Conservation (phyloP, 2,113 vertebrate genomes). For the western clawed frog (Xenopus tropicalis) region UCB_Xtro_10.0 CM004447.2:146990001-146990500, state of each 20-base stretch:
- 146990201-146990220: slow-evolving; percentile 82
- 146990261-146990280: slow-evolving; percentile 51
- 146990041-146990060: slow-evolving; percentile 87
- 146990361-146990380: slow-evolving; percentile 78
- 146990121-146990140: slow-evolving; percentile 81
- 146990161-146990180: slow-evolving; percentile 81
- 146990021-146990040: slow-evolving; percentile 82
- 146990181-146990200: slow-evolving; percentile 80
- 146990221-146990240: slow-evolving; percentile 59
- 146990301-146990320: slow-evolving; percentile 76
- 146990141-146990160: slow-evolving; percentile 56
- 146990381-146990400: slow-evolving; percentile 73
- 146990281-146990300: slow-evolving; percentile 73
- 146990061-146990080: slow-evolving; percentile 72
- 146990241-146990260: slow-evolving; percentile 45
- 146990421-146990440: slow-evolving; percentile 44
- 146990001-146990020: slow-evolving; percentile 68
- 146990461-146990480: background rate
- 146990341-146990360: slow-evolving; percentile 74
- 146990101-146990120: slow-evolving; percentile 80
- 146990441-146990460: rapidly evolving
- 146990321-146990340: slow-evolving; percentile 87
- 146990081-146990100: slow-evolving; percentile 68
- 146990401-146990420: slow-evolving; percentile 74
- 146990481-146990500: background rate